Evolutionary conservation across 2,797 vertebrate species (phyloP).

Genomic region (Anabacerthia variegaticeps): DNA sequence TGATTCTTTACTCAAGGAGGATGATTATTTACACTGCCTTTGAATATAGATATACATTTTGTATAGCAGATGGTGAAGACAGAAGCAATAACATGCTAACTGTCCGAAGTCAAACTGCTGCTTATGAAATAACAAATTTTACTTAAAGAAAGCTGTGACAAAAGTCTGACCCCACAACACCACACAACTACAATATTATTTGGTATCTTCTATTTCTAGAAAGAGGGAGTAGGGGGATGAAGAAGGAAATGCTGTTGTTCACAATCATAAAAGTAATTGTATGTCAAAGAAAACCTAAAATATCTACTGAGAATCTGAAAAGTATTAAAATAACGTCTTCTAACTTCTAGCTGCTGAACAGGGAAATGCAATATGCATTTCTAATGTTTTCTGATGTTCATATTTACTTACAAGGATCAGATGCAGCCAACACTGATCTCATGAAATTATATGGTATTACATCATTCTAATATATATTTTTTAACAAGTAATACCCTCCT

Average conservation of each 20-base stretch:
- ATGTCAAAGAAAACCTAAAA: background rate
- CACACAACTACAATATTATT: background rate
- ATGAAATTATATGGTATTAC: background rate
- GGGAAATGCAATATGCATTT: background rate
- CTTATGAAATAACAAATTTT: background rate
- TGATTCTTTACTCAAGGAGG: background rate
- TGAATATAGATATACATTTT: background rate
- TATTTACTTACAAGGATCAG: background rate
- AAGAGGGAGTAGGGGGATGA: accelerated
- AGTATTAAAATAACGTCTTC: background rate
- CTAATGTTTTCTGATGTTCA: background rate
- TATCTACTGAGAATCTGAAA: background rate
- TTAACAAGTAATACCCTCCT: background rate
- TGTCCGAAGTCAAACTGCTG: background rate
- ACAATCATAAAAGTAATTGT: background rate
- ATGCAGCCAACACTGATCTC: background rate
- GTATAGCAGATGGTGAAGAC: background rate
- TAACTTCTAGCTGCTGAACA: background rate
- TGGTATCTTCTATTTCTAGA: background rate
- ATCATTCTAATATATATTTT: background rate
- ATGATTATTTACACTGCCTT: background rate
- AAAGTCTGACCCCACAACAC: background rate
- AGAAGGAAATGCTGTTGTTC: background rate
- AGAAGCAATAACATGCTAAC: background rate
- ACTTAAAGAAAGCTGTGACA: background rate